Percentiles rank a stretch among this genome's conserved stretches.
These are phyloP conservation scores for Ophioninae sp. DNA, from an alignment of 2,888 invertebrate species.

Conservation along the genomic window DNA sequence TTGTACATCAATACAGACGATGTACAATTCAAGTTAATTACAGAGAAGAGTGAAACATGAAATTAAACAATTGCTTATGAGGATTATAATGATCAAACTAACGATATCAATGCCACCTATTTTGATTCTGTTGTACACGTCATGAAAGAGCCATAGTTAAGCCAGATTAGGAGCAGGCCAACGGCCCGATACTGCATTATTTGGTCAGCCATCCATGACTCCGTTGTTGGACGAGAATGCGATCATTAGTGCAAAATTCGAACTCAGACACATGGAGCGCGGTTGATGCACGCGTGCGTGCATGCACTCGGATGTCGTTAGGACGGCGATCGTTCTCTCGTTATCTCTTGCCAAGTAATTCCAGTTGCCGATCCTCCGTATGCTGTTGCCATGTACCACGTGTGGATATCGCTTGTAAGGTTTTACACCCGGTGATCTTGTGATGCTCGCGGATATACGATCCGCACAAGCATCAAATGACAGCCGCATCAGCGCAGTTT, in stretches of 20 bases:
- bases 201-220: neutral
- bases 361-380: slow-evolving; percentile 37
- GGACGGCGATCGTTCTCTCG: slow-evolving; percentile 62
- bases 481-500: slow-evolving; percentile 29
- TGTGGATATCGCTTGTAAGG: slow-evolving; percentile 21
- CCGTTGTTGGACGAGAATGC: slow-evolving; percentile 15
- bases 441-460: slow-evolving; percentile 7
- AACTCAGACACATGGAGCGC: slow-evolving; percentile 21
- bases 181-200: slow-evolving; percentile 14
- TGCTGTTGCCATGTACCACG: slow-evolving; percentile 22
- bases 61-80: neutral
- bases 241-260: slow-evolving; percentile 49
- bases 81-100: no score
- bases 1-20: no score
- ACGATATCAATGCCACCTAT: neutral
- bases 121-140: neutral
- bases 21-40: neutral
- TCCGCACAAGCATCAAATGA: neutral
- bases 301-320: slow-evolving; percentile 56
- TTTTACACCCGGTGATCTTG: slow-evolving; percentile 41
- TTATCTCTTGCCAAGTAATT: slow-evolving; percentile 63
- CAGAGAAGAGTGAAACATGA: neutral
- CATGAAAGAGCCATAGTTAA: neutral
- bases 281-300: slow-evolving; percentile 33
- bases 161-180: neutral